Conservation (phyloP, 2,113 vertebrate species). For the Bufo bufo region DNA sequence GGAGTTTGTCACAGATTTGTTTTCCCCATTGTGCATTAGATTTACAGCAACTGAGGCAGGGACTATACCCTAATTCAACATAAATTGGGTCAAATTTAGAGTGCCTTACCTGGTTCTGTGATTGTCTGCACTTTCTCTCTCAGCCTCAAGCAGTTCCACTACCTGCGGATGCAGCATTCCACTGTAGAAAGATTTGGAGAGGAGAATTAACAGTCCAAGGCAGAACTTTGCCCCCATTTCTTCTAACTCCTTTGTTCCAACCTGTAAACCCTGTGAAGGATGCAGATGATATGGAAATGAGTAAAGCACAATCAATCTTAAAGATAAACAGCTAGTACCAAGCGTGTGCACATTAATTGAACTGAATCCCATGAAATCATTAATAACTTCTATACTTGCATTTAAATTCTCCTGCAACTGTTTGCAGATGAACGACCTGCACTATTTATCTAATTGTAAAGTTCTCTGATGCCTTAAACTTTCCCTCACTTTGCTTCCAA, state of each 20-base stretch:
- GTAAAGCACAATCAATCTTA: conserved; percentile 3
- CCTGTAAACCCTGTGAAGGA: conserved; percentile 82
- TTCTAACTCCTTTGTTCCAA: conserved; percentile 83
- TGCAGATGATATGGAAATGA: conserved; percentile 51
- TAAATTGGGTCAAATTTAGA: too few relatives aligned
- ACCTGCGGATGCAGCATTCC: conserved; percentile 72
- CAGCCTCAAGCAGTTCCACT: conserved; percentile 69
- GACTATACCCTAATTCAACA: too few relatives aligned
- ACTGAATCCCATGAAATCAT: not conserved
- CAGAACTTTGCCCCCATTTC: conserved; percentile 93
- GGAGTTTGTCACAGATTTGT: too few relatives aligned
- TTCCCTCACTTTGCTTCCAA: not conserved
- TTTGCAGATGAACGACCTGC: conserved; percentile 31
- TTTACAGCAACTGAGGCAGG: too few relatives aligned
- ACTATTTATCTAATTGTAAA: conserved; percentile 26
- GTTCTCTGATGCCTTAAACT: not conserved
- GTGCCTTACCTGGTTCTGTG: conserved; percentile 46
- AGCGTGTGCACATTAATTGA: not conserved
- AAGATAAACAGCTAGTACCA: not conserved
- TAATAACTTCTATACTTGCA: conserved; percentile 6
- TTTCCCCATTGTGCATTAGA: too few relatives aligned
- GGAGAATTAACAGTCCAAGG: conserved; percentile 83
- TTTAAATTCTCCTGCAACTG: conserved; percentile 20
- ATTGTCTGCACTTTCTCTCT: conserved; percentile 72
- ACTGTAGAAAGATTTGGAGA: conserved; percentile 76